Evolutionary conservation across 2,797 vertebrate genomes (phyloP).

Genomic region (Echeneis naucrates): DNA sequence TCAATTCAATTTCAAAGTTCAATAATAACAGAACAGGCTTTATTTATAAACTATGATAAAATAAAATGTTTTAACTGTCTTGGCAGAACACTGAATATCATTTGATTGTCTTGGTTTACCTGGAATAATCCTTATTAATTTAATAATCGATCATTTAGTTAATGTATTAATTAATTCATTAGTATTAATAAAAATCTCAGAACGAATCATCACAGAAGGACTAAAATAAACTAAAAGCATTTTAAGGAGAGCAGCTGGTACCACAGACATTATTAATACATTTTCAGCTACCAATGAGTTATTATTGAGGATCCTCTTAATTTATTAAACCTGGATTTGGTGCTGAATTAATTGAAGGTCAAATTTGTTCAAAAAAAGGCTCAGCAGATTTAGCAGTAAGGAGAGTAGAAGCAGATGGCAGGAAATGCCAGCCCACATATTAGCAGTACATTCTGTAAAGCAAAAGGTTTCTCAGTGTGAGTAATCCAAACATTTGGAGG

Average conservation of each 20-base stretch:
- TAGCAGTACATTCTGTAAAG: too few relatives aligned
- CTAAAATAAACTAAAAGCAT: background rate
- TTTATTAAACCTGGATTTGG: background rate
- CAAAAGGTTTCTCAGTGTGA: background rate
- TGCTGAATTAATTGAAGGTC: slow-evolving; percentile 4
- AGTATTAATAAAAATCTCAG: too few relatives aligned
- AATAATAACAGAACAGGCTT: background rate
- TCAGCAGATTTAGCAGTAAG: background rate
- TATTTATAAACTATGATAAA: slow-evolving; percentile 5
- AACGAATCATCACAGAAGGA: background rate
- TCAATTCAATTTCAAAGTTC: background rate
- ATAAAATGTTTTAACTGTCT: too few relatives aligned
- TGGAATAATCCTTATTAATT: too few relatives aligned
- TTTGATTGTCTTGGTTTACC: too few relatives aligned
- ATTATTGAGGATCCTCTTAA: background rate
- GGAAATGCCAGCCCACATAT: slow-evolving; percentile 1
- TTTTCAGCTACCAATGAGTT: too few relatives aligned
- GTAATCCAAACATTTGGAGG: background rate
- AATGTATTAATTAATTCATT: too few relatives aligned
- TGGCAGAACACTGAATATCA: too few relatives aligned
- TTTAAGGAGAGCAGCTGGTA: background rate
- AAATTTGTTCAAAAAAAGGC: background rate
- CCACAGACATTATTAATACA: too few relatives aligned
- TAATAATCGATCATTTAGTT: too few relatives aligned
- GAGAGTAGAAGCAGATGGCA: slow-evolving; percentile 6